Evolutionary conservation across 2,113 vertebrate species (phyloP), one percentile per base, ranked within the genome.

Genomic region (Vombatus ursinus): DNA sequence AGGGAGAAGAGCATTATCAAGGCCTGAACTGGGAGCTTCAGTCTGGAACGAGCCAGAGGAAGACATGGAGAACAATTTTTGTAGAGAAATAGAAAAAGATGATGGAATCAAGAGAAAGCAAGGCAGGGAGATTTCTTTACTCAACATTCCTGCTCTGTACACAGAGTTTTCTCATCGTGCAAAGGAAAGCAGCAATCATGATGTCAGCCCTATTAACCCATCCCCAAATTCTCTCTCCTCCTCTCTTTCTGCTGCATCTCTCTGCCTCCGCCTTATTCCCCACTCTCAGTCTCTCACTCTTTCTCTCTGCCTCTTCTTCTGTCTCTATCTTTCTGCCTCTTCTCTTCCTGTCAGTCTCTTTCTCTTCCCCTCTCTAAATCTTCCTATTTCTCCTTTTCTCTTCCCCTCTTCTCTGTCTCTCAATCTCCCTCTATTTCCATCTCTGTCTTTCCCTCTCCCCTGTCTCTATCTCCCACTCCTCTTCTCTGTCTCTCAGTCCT

Each of bases 1-100:
- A 26, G 2, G 0, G 0, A 0, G 52, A 44, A 61, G 16, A 44
- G n/a, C 9, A 10, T 49, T 77, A 51, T 44, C 77, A 1, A 49
- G 57, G 49, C 52, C 44, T 22, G 52, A 61, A 92, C 52, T 23
- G 44, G 25, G 3, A 7, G 44, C 37, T 50, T 47, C 51, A n/a
- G 92, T 44, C 91, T 3, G 3, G 90, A 54, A 37, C 52, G 5
- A 26, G 52, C 28, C 10, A 77, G 9, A 89, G 53, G 25, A 11
- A 22, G 8, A 49, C 23, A 47, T 3, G 23, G 90, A 37, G 50
- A 2, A 1, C 2, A n/a, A 48, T 49, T 23, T 23, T 31, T 61
- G 54, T 0, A 92, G 52, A 89, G n/a, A 25, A 31, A n/a, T 22
- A 92, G 50, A 53, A 57, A 28, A 5, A n/a, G 77, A 52, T 8